Percentiles rank a stretch among this genome's conserved stretches.
phyloP scores from a whole-genome alignment of 1,140 invertebrate genomes.

The Lordiphosa collinella region DNA sequence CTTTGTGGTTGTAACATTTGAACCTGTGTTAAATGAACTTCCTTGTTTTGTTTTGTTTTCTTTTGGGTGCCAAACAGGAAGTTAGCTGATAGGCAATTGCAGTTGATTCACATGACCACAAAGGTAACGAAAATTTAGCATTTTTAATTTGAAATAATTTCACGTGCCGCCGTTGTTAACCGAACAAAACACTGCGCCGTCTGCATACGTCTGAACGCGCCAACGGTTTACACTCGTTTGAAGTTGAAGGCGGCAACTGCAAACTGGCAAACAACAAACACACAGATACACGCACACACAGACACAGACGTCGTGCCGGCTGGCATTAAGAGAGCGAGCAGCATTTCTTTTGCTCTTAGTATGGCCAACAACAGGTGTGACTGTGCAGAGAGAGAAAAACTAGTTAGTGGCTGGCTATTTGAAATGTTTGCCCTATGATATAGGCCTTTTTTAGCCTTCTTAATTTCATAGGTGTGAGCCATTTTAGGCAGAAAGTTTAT shows the following conservation, averaged over 20 bases:
- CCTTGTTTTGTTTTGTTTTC: neutral
- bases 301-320: conserved; percentile 10
- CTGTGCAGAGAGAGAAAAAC: neutral
- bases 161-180: conserved; percentile 16
- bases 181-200: conserved; percentile 30
- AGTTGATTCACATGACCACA: conserved; percentile 62
- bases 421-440: too few species aligned
- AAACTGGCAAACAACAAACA: conserved; percentile 11
- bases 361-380: conserved; percentile 3
- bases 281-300: conserved; percentile 3
- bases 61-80: conserved; percentile 22
- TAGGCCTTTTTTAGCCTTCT: too few species aligned
- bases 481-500: too few species aligned
- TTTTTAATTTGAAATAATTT: conserved; percentile 54
- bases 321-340: conserved; percentile 4
- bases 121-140: conserved; percentile 59
- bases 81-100: conserved; percentile 27
- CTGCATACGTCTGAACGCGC: conserved; percentile 60
- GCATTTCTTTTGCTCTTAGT: too few species aligned
- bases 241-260: conserved; percentile 31
- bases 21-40: too few species aligned
- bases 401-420: neutral
- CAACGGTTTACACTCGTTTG: conserved; percentile 62
- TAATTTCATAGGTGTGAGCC: too few species aligned
- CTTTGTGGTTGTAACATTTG: conserved; percentile 62